Percentiles rank a stretch among this genome's conserved stretches.
Evolutionary conservation across 1,140 invertebrate species (phyloP).

Genomic region (Mizuhopecten yessoensis): DNA sequence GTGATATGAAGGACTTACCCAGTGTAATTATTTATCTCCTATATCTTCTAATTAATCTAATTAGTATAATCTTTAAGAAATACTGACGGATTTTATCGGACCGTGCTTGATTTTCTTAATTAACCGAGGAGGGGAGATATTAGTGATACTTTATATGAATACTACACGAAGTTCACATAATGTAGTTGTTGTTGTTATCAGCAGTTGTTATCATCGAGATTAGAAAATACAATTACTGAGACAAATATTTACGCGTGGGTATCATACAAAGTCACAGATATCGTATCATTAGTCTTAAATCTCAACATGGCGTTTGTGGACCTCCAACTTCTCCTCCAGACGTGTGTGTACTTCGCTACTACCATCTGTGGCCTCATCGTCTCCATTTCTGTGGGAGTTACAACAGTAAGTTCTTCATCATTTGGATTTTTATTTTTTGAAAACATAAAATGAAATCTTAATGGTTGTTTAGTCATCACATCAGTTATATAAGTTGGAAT

Average conservation of each 20-base stretch:
- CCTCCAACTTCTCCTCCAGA: background rate
- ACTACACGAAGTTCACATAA: too few species aligned
- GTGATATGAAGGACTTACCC: too few species aligned
- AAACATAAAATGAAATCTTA: background rate
- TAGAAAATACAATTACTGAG: background rate
- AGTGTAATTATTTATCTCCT: too few species aligned
- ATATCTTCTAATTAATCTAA: too few species aligned
- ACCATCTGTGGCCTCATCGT: background rate
- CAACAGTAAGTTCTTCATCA: background rate
- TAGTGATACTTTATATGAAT: too few species aligned
- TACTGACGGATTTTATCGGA: background rate
- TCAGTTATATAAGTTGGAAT: background rate
- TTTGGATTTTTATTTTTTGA: background rate
- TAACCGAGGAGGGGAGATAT: background rate
- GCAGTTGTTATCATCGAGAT: background rate
- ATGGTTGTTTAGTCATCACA: background rate
- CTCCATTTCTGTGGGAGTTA: background rate
- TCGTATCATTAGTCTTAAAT: background rate
- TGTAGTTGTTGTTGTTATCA: background rate
- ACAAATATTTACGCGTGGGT: background rate
- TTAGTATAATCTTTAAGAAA: background rate
- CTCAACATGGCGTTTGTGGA: slow-evolving; percentile 9
- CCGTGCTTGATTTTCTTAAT: background rate
- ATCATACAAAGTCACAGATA: background rate
- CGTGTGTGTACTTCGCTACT: background rate